These are phyloP conservation scores for Timema cristinae DNA, from an alignment of 2,888 invertebrate species.

Conservation along the genomic window DNA sequence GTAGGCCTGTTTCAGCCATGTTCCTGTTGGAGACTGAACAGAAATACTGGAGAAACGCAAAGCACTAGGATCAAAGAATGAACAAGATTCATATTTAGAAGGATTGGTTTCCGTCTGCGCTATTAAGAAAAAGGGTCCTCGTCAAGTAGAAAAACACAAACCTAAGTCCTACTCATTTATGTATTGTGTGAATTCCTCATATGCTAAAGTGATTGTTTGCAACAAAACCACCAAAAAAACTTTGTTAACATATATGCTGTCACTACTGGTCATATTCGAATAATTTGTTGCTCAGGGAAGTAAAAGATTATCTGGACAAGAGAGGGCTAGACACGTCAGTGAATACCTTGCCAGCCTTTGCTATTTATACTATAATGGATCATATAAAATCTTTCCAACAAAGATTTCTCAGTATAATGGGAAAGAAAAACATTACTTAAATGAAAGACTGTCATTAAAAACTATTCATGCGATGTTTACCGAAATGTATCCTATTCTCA, in stretches of 20 bases:
- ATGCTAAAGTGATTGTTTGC: not conserved
- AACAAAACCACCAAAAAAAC: too few species aligned
- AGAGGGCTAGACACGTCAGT: not conserved
- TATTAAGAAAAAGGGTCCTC: not conserved
- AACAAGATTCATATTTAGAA: not conserved
- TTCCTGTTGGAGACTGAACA: not conserved
- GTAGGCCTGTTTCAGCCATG: not conserved
- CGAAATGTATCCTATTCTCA: not conserved
- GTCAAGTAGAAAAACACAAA: not conserved
- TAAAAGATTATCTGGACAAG: not conserved
- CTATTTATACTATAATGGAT: too few species aligned
- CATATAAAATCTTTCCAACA: not conserved
- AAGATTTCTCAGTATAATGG: not conserved
- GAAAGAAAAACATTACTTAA: not conserved
- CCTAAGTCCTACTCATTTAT: not conserved
- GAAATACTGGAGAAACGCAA: slow-evolving; percentile 3
- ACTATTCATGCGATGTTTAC: not conserved
- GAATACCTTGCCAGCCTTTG: too few species aligned
- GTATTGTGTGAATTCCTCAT: not conserved
- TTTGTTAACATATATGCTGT: not conserved
- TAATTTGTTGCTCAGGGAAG: slow-evolving; percentile 5
- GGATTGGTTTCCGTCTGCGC: not conserved
- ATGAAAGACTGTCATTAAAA: not conserved
- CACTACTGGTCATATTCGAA: not conserved
- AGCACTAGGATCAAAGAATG: not conserved